Conservation (phyloP, 2,888 invertebrate species). For the Steinernema scapterisci region DNA sequence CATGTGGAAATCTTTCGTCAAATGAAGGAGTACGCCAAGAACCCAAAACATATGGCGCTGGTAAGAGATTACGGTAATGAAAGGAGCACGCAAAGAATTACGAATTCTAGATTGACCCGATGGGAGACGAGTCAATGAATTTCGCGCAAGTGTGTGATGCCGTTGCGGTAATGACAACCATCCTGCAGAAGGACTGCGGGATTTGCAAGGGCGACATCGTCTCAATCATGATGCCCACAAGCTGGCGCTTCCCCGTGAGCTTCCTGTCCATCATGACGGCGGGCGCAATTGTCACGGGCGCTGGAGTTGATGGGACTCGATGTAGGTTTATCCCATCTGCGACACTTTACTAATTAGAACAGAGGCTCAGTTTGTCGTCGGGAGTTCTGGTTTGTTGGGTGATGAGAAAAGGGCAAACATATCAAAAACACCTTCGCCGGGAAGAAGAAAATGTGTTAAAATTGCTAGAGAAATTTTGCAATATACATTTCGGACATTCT, state of each 20-base stretch:
- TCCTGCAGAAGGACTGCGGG: neutral
- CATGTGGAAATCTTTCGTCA: neutral
- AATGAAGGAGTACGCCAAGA: neutral
- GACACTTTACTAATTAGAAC: too few relatives aligned
- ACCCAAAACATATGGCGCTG: neutral
- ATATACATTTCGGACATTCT: too few relatives aligned
- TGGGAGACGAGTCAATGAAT: neutral
- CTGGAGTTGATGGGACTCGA: constrained; percentile 30
- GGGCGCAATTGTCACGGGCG: constrained; percentile 34
- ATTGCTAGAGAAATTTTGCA: too few relatives aligned
- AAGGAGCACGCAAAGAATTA: neutral
- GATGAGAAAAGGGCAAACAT: too few relatives aligned
- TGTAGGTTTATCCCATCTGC: too few relatives aligned
- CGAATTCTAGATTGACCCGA: neutral
- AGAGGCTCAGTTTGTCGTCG: too few relatives aligned
- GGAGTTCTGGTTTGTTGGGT: too few relatives aligned
- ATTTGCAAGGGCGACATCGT: constrained; percentile 46
- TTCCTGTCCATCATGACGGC: constrained; percentile 21
- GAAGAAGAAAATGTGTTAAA: too few relatives aligned
- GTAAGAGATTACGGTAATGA: neutral
- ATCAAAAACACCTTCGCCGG: too few relatives aligned
- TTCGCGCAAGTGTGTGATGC: neutral
- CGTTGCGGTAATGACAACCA: neutral
- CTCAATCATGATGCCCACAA: constrained; percentile 36
- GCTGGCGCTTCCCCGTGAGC: constrained; percentile 34